Conservation (phyloP, 2,113 vertebrate genomes). For the Fulmarus glacialis region DNA sequence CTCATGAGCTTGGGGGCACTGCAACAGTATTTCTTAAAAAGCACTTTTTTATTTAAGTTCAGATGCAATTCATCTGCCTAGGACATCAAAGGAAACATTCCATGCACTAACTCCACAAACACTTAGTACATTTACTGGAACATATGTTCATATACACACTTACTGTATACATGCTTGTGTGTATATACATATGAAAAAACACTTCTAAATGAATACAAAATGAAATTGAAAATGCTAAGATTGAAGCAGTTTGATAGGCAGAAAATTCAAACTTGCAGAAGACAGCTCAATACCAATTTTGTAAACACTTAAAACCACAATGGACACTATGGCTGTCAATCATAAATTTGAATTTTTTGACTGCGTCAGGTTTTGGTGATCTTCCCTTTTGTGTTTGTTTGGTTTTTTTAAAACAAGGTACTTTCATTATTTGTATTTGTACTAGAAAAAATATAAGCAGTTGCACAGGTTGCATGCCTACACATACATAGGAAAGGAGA, state of each 20-base stretch:
- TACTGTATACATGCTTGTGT: constrained; percentile 40
- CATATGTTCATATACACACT: constrained; percentile 55
- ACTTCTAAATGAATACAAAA: constrained; percentile 13
- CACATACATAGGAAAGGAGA: background rate
- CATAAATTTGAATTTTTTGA: constrained; percentile 9
- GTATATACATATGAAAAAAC: constrained; percentile 27
- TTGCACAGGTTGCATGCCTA: background rate
- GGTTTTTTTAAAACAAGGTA: background rate
- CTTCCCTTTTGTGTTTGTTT: background rate
- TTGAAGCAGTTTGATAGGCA: background rate
- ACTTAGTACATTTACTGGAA: background rate
- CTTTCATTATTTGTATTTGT: background rate
- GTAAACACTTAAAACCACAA: background rate
- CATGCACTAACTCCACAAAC: constrained; percentile 63
- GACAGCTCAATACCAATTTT: background rate
- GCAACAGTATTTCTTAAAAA: background rate
- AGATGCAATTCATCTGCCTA: background rate
- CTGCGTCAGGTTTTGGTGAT: background rate
- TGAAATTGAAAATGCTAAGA: background rate
- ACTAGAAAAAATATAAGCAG: background rate
- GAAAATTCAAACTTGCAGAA: constrained; percentile 32
- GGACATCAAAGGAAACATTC: background rate
- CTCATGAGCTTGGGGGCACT: background rate
- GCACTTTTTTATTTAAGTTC: background rate
- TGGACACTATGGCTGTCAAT: background rate